Conservation (phyloP, 2,888 invertebrate species). For the Bellardia pandia region DNA sequence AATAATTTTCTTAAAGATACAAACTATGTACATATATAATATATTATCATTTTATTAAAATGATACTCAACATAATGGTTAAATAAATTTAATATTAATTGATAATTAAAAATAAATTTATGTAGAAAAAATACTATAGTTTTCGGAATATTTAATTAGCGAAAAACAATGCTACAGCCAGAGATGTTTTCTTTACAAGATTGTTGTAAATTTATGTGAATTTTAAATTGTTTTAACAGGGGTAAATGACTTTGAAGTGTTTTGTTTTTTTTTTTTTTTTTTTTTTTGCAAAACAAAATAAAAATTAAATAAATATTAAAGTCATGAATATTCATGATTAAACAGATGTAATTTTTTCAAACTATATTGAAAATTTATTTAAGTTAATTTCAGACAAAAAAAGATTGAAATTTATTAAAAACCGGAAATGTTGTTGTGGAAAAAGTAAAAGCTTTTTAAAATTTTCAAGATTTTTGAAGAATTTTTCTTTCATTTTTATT, state of each 20-base stretch:
- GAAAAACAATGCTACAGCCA: conserved; percentile 45
- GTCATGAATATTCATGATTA: conserved; percentile 15
- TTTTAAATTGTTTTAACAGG: conserved; percentile 21
- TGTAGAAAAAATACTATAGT: too few relatives aligned
- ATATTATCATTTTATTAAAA: background rate
- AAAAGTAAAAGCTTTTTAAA: background rate
- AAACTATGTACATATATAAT: conserved; percentile 2
- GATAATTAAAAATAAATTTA: conserved; percentile 27
- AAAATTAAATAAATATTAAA: background rate
- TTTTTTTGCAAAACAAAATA: background rate
- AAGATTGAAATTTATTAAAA: background rate
- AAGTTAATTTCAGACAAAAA: too few relatives aligned
- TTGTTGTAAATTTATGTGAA: conserved; percentile 26
- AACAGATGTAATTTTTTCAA: background rate
- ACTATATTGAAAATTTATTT: too few relatives aligned
- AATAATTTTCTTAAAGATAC: background rate
- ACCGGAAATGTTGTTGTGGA: background rate
- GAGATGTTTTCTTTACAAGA: conserved; percentile 5
- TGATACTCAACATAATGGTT: background rate
- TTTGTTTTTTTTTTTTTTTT: too few relatives aligned
- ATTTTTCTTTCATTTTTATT: too few relatives aligned
- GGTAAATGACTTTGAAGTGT: conserved; percentile 33
- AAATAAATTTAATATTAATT: conserved; percentile 33
- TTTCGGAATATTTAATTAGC: conserved; percentile 45
- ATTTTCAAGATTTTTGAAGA: too few relatives aligned